Evolutionary conservation across 92 coral and sea anemone species (phyloP), one percentile per base, ranked within the genome.

Genomic region (Porites cylindrica): DNA sequence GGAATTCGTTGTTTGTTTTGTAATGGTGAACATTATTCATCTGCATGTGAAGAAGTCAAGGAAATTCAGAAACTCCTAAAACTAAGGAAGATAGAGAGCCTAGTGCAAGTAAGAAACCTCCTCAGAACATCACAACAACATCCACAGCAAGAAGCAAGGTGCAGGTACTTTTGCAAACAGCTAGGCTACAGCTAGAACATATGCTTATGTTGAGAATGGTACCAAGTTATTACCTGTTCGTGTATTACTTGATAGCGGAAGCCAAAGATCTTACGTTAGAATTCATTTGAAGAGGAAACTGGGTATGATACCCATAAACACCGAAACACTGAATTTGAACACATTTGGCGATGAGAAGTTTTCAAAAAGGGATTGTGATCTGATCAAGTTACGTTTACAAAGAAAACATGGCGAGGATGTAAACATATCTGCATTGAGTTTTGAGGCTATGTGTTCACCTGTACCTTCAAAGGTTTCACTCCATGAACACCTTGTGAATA

Each of bases 41-140:
- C 72, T 7, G 72, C 72, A 21, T 67, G 72, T 67, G 43, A 67
- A 67, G 47, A 67, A 67, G 72, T 67, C 72, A 67, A 67, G 43
- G 43, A 67, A 10, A 16, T 21, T 67, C 43, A 67, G 72, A 24
- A 67, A 20, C 32, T 58, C 8, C 17, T 58, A 16, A 58, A 16
- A 11, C 63, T 58, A 58, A 58, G 12, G 12, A 11, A 58, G 17
- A 11, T 16, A 58, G 63, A 10, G 63, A 58, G 17, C 17, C 63
- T 58, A 58, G 13, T 58, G 63, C 63, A 58, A 58, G 63, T 10
- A 16, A 10, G 12, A 16, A 58, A 58, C 17, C 63, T 58, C 63
- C 63, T 58, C 63, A 58, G 17, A 21, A 68, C 43, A 68, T 32
- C 43, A 32, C 43, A 32, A 32, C 43, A 32, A 32, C 43, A 32